Base-by-base conservation (phyloP, 2,888 invertebrate genomes). In the Orthonevra nobilis region DNA sequence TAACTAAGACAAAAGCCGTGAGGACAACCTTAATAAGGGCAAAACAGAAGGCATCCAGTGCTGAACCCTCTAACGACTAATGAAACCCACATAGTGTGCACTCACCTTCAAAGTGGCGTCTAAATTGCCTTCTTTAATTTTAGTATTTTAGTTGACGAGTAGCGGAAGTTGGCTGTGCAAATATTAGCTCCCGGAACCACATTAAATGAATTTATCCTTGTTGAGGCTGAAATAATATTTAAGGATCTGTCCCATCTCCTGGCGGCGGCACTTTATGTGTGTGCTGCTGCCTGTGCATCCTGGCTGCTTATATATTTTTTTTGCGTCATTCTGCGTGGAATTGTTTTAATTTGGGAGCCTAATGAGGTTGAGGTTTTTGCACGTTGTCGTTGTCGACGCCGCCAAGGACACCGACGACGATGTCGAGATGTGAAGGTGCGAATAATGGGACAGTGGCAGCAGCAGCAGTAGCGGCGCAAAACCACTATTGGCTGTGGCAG, bases 291-390 rank as follows among this genome's bases (percentile, higher is more conserved):
- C 48, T 77, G 48, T 58, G 52, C 72, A 54, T 48, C n/a, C n/a
- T n/a, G n/a, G n/a, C n/a, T n/a, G n/a, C n/a, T n/a, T n/a, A n/a
- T n/a, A n/a, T n/a, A n/a, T n/a, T n/a, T n/a, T n/a, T 72, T 72
- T 38, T 54, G 64, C 60, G 66, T 60, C 42, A 61, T 77, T 44
- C 79, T 61, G 73, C 66, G 66, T 61, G 73, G 73, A 73, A 79
- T 79, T 73, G 79, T 79, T 73, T 79, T 79, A 79, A 79, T 79
- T 79, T 79, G 79, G 73, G 23, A 79, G 61, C 79, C 79, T 79
- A 79, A 79, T 79, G 79, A 79, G 66, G 52, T 61, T 79, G 79
- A 68, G 79, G 73, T 73, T 68, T 79, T 61, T 56, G 70, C 68
- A 54, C 48, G 64, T 30, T 38, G 32, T 40, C 12, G 44, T 0